phyloP scores from a whole-genome alignment of 2,888 invertebrate species.

The Heteromyza rotundicornis region DNA sequence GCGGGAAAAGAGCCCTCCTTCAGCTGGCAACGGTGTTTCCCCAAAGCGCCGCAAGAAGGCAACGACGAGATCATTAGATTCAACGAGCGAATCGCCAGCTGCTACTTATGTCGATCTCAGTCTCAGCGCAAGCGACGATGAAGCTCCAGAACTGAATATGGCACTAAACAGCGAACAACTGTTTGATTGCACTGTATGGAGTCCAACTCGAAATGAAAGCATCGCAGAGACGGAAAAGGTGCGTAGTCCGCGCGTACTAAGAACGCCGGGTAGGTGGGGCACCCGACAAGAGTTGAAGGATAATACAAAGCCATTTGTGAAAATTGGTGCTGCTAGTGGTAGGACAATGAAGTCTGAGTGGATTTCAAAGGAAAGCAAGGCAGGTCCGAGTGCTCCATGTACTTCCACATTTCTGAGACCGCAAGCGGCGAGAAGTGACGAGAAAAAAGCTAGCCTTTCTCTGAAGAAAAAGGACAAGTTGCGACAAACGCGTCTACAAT shows the following conservation, averaged over 20 bases:
- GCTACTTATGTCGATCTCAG: conserved; percentile 11
- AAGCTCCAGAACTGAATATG: conserved; percentile 46
- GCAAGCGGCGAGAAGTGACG: conserved; percentile 9
- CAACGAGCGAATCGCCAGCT: neutral
- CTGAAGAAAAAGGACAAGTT: conserved; percentile 34
- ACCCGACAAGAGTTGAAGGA: conserved; percentile 10
- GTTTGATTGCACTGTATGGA: conserved; percentile 36
- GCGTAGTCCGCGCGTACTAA: conserved; percentile 32
- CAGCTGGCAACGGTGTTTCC: neutral
- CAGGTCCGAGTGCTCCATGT: neutral
- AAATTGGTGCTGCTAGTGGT: neutral
- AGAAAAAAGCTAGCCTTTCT: conserved; percentile 36
- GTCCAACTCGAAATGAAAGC: conserved; percentile 37
- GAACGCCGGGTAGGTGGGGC: conserved; percentile 26
- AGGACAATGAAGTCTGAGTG: neutral
- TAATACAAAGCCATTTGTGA: neutral
- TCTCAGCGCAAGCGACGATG: conserved; percentile 15
- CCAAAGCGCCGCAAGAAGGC: neutral
- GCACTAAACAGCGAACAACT: conserved; percentile 47
- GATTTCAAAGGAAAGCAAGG: too few relatives aligned
- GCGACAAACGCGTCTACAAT: conserved; percentile 46
- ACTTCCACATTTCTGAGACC: neutral
- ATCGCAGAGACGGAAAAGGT: conserved; percentile 46
- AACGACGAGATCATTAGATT: too few relatives aligned
- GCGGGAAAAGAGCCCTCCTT: conserved; percentile 14